Percentiles rank a stretch among this genome's conserved stretches.
Conservation (phyloP, 2,888 invertebrate species). For the Amphipoea lucens region DNA sequence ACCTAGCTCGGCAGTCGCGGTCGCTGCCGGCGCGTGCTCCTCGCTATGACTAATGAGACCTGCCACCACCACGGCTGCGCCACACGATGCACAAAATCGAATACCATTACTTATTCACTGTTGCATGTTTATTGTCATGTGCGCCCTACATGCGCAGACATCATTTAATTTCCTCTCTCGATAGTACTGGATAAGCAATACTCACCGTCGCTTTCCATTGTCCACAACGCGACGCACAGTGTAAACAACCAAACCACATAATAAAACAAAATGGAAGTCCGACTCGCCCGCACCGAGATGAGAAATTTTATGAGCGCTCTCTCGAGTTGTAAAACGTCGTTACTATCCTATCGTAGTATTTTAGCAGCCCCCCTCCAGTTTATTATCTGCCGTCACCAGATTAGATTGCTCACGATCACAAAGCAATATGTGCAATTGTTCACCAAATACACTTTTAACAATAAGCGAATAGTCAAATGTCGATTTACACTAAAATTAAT, state of each 20-base stretch:
- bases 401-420: constrained; percentile 81
- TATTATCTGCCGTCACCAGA: constrained; percentile 86
- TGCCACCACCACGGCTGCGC: constrained; percentile 80
- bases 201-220: constrained; percentile 89
- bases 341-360: constrained; percentile 90
- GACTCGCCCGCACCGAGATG: constrained; percentile 85
- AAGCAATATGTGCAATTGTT: constrained; percentile 78
- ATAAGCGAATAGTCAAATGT: constrained; percentile 76
- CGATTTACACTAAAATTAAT: constrained; percentile 84
- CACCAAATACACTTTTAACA: constrained; percentile 76
- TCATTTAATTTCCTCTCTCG: constrained; percentile 67
- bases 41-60: constrained; percentile 73
- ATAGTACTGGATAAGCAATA: constrained; percentile 74
- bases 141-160: constrained; percentile 87
- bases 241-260: constrained; percentile 89
- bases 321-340: constrained; percentile 89
- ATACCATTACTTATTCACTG: constrained; percentile 86
- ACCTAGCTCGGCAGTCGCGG: constrained; percentile 51
- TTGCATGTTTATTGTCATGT: constrained; percentile 87
- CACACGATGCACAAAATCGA: constrained; percentile 87
- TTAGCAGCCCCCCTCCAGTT: constrained; percentile 89
- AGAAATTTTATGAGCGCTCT: constrained; percentile 86
- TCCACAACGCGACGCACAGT: constrained; percentile 83
- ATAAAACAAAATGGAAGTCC: constrained; percentile 90
- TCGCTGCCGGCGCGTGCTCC: constrained; percentile 62